These are phyloP conservation scores for Anas platyrhynchos DNA, from an alignment of 2,113 vertebrate genomes.

Conservation along the genomic window DNA sequence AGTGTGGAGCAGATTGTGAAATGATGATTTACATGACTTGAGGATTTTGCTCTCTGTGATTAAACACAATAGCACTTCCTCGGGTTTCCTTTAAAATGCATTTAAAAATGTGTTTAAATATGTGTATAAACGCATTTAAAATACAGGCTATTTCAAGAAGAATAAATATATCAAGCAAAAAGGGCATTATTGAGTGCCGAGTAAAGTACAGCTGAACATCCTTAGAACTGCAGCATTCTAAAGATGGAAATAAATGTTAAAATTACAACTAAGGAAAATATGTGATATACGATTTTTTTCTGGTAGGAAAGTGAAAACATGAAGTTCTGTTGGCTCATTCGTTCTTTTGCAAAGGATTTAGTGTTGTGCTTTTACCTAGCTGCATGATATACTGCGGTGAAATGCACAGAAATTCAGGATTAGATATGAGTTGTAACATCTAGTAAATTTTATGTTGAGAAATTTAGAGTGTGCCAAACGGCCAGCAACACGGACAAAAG, in stretches of 20 bases:
- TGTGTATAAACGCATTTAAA: slow-evolving; percentile 17
- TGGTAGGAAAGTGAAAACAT: neutral
- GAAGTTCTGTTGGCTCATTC: slow-evolving; percentile 46
- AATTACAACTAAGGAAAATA: slow-evolving; percentile 30
- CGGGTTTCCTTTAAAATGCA: neutral
- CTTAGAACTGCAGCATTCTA: slow-evolving; percentile 33
- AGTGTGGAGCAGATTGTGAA: slow-evolving; percentile 22
- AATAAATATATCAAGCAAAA: slow-evolving; percentile 11
- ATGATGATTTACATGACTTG: slow-evolving; percentile 41
- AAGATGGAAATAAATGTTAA: slow-evolving; percentile 22
- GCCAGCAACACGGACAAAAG: slow-evolving; percentile 26
- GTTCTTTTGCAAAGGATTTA: slow-evolving; percentile 52
- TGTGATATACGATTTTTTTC: neutral
- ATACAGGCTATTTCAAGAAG: neutral
- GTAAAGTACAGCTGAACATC: slow-evolving; percentile 29
- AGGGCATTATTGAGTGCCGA: slow-evolving; percentile 1
- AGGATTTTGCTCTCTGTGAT: slow-evolving; percentile 47
- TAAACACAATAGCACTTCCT: slow-evolving; percentile 32
- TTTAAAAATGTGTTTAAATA: neutral
- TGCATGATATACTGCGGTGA: slow-evolving; percentile 42
- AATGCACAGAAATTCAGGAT: slow-evolving; percentile 46
- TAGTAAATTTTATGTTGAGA: slow-evolving; percentile 59
- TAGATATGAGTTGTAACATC: slow-evolving; percentile 44
- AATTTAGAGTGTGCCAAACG: slow-evolving; percentile 41
- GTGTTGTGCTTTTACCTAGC: slow-evolving; percentile 45